phyloP scores from a whole-genome alignment of 1,140 invertebrate species.

The Drosophila athabasca region DNA sequence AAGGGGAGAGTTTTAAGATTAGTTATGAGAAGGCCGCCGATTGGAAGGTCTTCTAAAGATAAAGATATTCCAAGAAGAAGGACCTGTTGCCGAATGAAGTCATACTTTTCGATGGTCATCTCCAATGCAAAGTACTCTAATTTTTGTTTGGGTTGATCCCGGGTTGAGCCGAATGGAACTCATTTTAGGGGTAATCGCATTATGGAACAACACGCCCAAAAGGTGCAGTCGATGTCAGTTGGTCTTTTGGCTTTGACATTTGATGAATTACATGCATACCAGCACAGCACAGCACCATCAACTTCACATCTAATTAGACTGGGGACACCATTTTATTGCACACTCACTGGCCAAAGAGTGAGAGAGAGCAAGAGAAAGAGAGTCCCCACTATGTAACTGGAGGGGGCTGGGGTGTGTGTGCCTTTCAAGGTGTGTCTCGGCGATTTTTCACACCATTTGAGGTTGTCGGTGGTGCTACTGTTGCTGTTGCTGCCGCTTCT shows the following conservation, averaged over 20 bases:
- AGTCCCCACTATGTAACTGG: too few relatives aligned
- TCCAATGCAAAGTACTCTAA: too few relatives aligned
- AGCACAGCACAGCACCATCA: slow-evolving; percentile 28
- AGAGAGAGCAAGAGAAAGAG: neutral
- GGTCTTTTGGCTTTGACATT: slow-evolving; percentile 61
- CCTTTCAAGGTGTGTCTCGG: slow-evolving; percentile 62
- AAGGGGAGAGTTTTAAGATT: neutral
- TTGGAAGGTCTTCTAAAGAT: neutral
- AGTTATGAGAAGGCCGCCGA: neutral
- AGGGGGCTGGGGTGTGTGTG: slow-evolving; percentile 3
- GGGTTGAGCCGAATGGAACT: neutral
- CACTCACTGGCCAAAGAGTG: slow-evolving; percentile 30
- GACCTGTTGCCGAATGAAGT: too few relatives aligned
- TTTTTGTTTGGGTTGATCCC: neutral
- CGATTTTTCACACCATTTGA: slow-evolving; percentile 67
- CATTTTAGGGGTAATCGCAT: slow-evolving; percentile 27
- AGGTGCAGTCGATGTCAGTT: slow-evolving; percentile 68
- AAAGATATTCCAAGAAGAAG: too few relatives aligned
- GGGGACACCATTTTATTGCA: slow-evolving; percentile 74
- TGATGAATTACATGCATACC: slow-evolving; percentile 68
- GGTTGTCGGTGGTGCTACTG: slow-evolving; percentile 21
- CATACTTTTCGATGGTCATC: too few relatives aligned
- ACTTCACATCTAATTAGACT: slow-evolving; percentile 76
- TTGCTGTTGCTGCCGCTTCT: slow-evolving; percentile 46
- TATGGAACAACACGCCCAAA: slow-evolving; percentile 60